Evolutionary conservation across 1,140 invertebrate genomes (phyloP).

Genomic region (Pseudomyrmex dendroicus): DNA sequence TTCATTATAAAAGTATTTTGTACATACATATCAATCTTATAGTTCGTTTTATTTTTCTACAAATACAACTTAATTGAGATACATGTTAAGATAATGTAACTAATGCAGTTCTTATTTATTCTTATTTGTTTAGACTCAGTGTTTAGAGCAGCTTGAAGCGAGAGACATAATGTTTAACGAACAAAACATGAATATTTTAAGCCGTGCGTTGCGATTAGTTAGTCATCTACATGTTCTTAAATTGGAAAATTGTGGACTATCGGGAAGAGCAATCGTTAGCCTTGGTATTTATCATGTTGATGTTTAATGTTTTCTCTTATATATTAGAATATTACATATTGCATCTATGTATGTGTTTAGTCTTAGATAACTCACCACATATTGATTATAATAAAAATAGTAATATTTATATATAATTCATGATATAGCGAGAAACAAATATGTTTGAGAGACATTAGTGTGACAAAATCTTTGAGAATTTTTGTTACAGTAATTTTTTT

Average conservation of each 20-base stretch:
- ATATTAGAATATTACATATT: background rate
- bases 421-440: too few species aligned
- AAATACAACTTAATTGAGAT: too few species aligned
- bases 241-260: slow-evolving; percentile 90
- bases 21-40: too few species aligned
- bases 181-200: slow-evolving; percentile 89
- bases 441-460: background rate
- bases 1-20: background rate
- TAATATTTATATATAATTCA: background rate
- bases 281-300: slow-evolving; percentile 85
- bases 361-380: too few species aligned
- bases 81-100: slow-evolving; percentile 31
- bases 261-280: slow-evolving; percentile 88
- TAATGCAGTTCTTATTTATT: slow-evolving; percentile 64
- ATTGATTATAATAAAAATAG: too few species aligned
- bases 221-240: slow-evolving; percentile 90
- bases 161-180: slow-evolving; percentile 89
- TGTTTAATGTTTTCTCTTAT: slow-evolving; percentile 10
- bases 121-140: slow-evolving; percentile 87
- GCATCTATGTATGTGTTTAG: background rate
- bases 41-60: too few species aligned
- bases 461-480: background rate
- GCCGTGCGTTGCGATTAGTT: slow-evolving; percentile 88
- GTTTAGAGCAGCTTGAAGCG: slow-evolving; percentile 90
- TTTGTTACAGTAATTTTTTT: background rate